Evolutionary conservation across 1,140 invertebrate genomes (phyloP).

Genomic region (Orchestia grillus): DNA sequence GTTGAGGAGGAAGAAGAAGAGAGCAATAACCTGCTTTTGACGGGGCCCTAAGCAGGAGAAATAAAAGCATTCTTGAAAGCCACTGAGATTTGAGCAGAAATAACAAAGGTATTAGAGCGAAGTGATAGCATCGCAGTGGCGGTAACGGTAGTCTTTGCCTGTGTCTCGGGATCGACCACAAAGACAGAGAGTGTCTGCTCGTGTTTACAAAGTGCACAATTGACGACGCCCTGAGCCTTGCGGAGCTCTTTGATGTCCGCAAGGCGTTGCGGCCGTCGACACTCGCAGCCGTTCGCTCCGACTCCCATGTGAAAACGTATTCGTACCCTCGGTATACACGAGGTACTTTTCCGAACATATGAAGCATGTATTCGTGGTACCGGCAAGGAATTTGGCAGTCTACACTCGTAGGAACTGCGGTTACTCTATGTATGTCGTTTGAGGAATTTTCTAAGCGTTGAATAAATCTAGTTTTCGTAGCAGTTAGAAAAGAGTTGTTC

Average conservation of each 20-base stretch:
- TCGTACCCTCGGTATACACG: not conserved
- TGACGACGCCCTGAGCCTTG: not conserved
- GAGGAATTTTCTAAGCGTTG: not conserved
- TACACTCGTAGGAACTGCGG: not conserved
- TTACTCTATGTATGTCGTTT: not conserved
- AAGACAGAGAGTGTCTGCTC: conserved; percentile 10
- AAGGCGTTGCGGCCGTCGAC: not conserved
- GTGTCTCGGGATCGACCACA: not conserved
- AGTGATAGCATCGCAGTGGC: not conserved
- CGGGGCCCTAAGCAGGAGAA: not conserved
- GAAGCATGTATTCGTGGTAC: too few relatives aligned
- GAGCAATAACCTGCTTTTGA: not conserved
- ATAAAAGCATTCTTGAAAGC: not conserved
- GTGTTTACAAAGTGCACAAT: conserved; percentile 23
- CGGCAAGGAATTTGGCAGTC: not conserved
- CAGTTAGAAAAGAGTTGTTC: not conserved
- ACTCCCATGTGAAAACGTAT: not conserved
- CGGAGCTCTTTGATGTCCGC: not conserved
- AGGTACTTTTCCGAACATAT: not conserved
- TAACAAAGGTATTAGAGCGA: conserved; percentile 27
- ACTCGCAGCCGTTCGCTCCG: not conserved
- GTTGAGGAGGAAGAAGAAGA: not conserved
- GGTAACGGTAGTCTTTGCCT: conserved; percentile 18
- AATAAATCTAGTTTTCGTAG: not conserved
- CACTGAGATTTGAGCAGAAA: not conserved